Evolutionary conservation across 2,888 invertebrate species (phyloP), one percentile per base, ranked within the genome.

Genomic region (Alloscopus bannaensis): DNA sequence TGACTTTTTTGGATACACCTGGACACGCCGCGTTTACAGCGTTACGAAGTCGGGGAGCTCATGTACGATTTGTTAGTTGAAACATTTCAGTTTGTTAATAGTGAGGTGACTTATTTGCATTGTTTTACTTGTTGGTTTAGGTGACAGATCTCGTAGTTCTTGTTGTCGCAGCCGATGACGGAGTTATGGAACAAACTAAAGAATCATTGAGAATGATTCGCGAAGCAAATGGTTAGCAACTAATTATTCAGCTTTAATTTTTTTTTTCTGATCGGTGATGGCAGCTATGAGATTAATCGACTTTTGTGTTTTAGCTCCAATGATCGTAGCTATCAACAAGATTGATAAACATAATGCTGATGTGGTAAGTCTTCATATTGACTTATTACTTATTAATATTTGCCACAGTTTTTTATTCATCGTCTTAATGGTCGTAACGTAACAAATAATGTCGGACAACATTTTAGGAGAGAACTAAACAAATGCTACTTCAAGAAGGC

Each of bases 131-230:
- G 13, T 36, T 36, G 13, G 36, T 36, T 36, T 36, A 85, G 84
- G 83, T 82, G n/a, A 99, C 99, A 0, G 99, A 99, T 88, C 92
- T 99, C 69, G 95, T 98, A 68, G 93, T 98, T 78, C 90, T 99
- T 70, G 98, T 99, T 28, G 97, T 99, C 47, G 99, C 99, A 1
- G 99, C 98, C 0, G 99, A 99, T 88, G 99, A 99, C 89, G 98
- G 99, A 2, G 98, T 99, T 52, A 99, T 98, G 97, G 95, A 96
- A 76, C 99, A 99, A 90, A 99, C 99, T 0, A 88, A 93, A 1
- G 97, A 99, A 89, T 96, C 96, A 29, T 94, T 99, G 29, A 88
- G 92, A 84, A 94, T 96, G 92, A 97, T 97, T 0, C 91, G 91
- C 87, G 92, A 93, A 85, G 93, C 95, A 0, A 90, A 92, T 83